A percentile compares a stretch with the other conserved stretches of the same genome.
These are phyloP conservation scores for Porites rus DNA, from an alignment of 92 coral and sea anemone species.

Conservation along the genomic window DNA sequence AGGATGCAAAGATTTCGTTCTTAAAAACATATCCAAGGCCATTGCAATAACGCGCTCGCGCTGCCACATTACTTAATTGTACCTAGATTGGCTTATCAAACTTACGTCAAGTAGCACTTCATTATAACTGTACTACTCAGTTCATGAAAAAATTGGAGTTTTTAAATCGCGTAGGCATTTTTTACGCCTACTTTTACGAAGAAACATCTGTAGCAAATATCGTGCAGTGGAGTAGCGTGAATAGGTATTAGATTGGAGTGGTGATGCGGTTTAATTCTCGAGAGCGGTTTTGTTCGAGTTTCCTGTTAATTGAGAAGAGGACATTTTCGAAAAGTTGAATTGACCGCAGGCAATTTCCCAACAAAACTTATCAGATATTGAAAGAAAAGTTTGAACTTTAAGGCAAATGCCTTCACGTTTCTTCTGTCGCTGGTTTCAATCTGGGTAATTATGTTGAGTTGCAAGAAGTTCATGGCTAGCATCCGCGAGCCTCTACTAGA, in stretches of 20 bases:
- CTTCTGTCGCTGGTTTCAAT: not conserved
- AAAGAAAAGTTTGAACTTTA: not conserved
- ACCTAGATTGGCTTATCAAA: not conserved
- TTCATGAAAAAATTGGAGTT: not conserved
- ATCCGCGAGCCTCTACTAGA: too few species aligned
- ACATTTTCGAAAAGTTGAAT: not conserved
- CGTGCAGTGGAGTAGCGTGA: not conserved
- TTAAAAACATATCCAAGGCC: too few species aligned
- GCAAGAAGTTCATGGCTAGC: too few species aligned
- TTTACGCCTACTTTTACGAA: not conserved
- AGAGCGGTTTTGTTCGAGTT: slow-evolving; percentile 11
- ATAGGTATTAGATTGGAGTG: not conserved
- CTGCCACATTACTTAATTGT: too few species aligned
- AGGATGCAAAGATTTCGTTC: too few species aligned
- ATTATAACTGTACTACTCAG: not conserved
- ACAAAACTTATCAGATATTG: slow-evolving; percentile 30
- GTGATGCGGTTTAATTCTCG: slow-evolving; percentile 4
- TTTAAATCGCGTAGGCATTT: not conserved
- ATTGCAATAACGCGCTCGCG: too few species aligned
- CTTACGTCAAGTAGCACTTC: not conserved
- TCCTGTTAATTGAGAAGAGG: slow-evolving; percentile 9
- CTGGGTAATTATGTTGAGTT: too few species aligned
- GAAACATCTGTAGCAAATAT: not conserved
- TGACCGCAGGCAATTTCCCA: slow-evolving; percentile 31
- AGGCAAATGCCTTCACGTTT: slow-evolving; percentile 38